Conservation (phyloP, 1,140 invertebrate genomes). For the Arctopsyche grandis region DNA sequence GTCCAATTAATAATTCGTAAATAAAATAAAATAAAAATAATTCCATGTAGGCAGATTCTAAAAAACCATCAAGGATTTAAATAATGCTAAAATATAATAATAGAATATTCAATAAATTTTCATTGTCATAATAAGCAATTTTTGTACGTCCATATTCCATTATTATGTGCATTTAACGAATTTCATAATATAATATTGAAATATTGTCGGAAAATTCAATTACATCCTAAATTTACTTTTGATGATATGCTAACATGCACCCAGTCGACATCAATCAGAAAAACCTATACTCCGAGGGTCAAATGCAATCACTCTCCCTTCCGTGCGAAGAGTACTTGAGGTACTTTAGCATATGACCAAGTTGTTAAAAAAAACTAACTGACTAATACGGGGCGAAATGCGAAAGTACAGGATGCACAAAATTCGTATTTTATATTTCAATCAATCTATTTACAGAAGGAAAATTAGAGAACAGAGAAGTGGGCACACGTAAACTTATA, state of each 20-base stretch:
- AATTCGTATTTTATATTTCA: too few relatives aligned
- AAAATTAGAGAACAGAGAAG: too few relatives aligned
- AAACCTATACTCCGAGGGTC: conserved; percentile 12
- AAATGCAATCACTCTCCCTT: conserved; percentile 32
- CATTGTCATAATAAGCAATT: too few relatives aligned
- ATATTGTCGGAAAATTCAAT: background rate
- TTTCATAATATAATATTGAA: background rate
- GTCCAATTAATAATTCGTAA: too few relatives aligned
- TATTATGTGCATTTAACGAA: background rate
- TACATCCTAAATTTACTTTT: conserved; percentile 1
- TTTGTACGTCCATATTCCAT: too few relatives aligned
- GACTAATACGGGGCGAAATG: conserved; percentile 3
- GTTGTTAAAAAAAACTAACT: conserved; percentile 12
- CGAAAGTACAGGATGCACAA: background rate
- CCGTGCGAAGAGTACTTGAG: background rate
- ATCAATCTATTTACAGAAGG: too few relatives aligned
- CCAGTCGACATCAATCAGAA: conserved; percentile 29
- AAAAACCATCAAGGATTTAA: too few relatives aligned
- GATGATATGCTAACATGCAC: background rate
- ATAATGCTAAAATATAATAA: too few relatives aligned
- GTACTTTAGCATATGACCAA: conserved; percentile 31
- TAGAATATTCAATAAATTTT: too few relatives aligned
- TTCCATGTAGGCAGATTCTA: too few relatives aligned
- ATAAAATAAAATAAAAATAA: too few relatives aligned
- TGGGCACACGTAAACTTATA: too few relatives aligned